Base-by-base conservation (phyloP, 2,113 vertebrate species). In the Rhombomys opimus region DNA sequence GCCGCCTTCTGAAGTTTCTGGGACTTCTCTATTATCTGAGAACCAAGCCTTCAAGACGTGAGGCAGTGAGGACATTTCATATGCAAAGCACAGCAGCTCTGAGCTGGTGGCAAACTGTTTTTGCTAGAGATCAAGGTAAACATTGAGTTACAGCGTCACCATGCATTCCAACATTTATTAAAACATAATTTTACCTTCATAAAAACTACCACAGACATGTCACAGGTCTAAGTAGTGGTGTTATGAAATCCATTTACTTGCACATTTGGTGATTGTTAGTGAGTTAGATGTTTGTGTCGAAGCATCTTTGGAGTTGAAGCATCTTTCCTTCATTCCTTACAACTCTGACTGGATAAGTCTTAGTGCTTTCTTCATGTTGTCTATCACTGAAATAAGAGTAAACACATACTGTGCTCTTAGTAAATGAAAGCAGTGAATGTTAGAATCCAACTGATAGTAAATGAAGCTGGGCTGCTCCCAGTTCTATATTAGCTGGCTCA, bases 301-400 rank as follows among this genome's bases (percentile, higher is more conserved):
- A 46, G 81, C 67, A 7, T 86, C 95, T 1, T 0, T 30, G 22
- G 93, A 96, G 72, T 80, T 73, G 91, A 11, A 52, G 54, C 85
- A 27, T 70, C 92, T 88, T 70, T 86, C 63, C 67, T 8, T 70
- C 89, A 35, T 63, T 41, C 50, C 7, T 98, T 97, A 99, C 50
- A 99, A 65, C 90, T 99, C 98, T 38, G 98, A 98, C 68, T 98
- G 98, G 97, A 98, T 97, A 46, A 98, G 98, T 27, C 96, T 98
- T 59, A 99, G 87, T 80, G 98, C 98, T 98, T 98, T 99, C 98
- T 99, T 99, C 99, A 99, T 99, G 92, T 98, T 99, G 90, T 99
- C 98, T 98, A 98, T 98, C 95, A 99, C 98, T 99, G 97, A 85
- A 98, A 98, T 78, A 94, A 97, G 73, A 97, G 76, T 4, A 87